Base-by-base conservation (phyloP, 2,888 invertebrate species). In the Nezara viridula region DNA sequence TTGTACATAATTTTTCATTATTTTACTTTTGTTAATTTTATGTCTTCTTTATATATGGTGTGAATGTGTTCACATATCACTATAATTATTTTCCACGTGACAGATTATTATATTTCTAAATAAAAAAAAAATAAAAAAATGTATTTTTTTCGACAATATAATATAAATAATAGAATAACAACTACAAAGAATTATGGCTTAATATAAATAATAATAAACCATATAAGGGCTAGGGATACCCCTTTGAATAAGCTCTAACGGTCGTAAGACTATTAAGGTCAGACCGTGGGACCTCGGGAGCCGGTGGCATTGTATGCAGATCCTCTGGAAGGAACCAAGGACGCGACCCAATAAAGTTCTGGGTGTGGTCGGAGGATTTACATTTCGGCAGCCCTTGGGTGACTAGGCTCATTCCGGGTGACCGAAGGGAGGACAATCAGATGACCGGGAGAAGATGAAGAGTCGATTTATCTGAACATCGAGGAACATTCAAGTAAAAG, bases 241-340 rank as follows among this genome's bases (percentile, higher is more conserved):
- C n/a, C n/a, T n/a, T n/a, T n/a, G 7, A 27, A 60, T 27, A 27
- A 60, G 27, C 27, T 7, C 40, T 81, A 81, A 47, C 81, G 81
- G 81, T 44, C 44, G 44, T 24, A 81, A 12, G 6, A 73, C 32
- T 73, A 73, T 73, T 73, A 44, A 81, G 81, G 81, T 32, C 66
- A 81, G 44, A 24, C 77, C 21, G 40, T 40, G 40, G 77, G 40
- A 37, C 40, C 44, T 40, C 40, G 81, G 44, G 16, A 24, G 81
- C 44, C n/a, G n/a, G 24, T 81, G 81, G 81, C 81, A 81, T 81
- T 81, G 81, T 81, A 81, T 81, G 81, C 81, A 81, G 81, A 81
- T 81, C 44, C 24, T 81, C 44, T n/a, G 44, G 40, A 44, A n/a
- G 24, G 4, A 19, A 24, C 44, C 44, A 44, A 81, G 81, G 77